Evolutionary conservation across 2,797 vertebrate species (phyloP), one percentile per base, ranked within the genome.

Genomic region (Muscicapa striata): DNA sequence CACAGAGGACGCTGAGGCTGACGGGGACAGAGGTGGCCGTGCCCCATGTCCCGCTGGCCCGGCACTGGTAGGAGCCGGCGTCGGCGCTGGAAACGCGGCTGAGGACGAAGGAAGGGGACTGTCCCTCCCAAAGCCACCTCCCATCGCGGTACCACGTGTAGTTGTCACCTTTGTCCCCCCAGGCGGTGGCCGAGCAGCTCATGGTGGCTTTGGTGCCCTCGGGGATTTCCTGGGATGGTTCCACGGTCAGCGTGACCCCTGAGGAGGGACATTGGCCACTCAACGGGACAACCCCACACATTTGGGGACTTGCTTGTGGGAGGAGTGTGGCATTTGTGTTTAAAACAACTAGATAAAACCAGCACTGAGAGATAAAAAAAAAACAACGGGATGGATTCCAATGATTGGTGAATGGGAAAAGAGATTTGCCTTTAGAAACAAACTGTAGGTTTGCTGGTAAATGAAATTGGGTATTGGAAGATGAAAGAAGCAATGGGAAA

Each of bases 101-200:
- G 7, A 98, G 94, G 29, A 92, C 0, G 0, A 98, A 91, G 11
- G 58, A 94, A 3, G 51, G 19, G 5, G 26, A 16, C 0, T 36
- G 58, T 13, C 95, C 83, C 0, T 77, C 59, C 11, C 6, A 88
- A 4, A 98, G 90, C 80, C 90, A 97, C 27, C 14, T 89, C 32
- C 91, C 82, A 23, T 98, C 96, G 93, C 94, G 94, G 95, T 96
- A 98, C 98, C 98, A 98, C 2, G 94, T 87, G 63, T 97, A 97
- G 61, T 97, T 97, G 73, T 75, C 87, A 11, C 95, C 96, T 27
- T 48, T 54, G 4, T 1, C 19, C 5, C 62, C 59, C 79, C 89
- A 93, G 0, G 76, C 75, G n/a, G 90, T 16, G 12, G 92, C 72
- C 9, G 19, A 73, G 81, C 98, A 98, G 63, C 77, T 98, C 62